Percentiles rank a stretch among this genome's conserved stretches.
Evolutionary conservation across 2,888 invertebrate genomes (phyloP).

Genomic region (Zeuzera pyrina): DNA sequence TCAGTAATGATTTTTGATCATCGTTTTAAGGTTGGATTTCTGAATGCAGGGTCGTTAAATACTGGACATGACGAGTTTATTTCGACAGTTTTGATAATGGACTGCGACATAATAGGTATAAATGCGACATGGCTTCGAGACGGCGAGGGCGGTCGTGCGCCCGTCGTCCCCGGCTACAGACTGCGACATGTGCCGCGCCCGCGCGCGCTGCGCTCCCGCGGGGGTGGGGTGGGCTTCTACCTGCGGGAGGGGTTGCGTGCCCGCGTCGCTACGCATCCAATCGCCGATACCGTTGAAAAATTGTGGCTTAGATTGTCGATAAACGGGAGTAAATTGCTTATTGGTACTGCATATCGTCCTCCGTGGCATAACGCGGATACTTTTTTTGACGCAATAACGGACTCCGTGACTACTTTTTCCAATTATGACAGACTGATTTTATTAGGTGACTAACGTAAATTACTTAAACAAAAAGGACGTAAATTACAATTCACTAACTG

Average conservation of each 20-base stretch:
- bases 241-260: background rate
- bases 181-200: constrained; percentile 2
- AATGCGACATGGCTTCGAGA: constrained; percentile 1
- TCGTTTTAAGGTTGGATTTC: background rate
- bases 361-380: background rate
- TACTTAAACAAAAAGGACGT: no score
- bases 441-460: no score
- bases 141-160: background rate
- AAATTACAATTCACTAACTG: no score
- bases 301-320: background rate
- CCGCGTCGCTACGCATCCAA: background rate
- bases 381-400: constrained; percentile 6
- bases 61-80: constrained; percentile 1
- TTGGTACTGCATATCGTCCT: constrained; percentile 2
- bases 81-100: background rate
- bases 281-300: background rate
- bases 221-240: constrained; percentile 2
- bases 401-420: no score
- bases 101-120: background rate
- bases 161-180: constrained; percentile 1
- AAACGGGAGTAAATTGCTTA: background rate
- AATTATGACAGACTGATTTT: no score
- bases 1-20: no score
- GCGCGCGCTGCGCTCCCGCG: background rate
- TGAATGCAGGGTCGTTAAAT: background rate